phyloP scores from a whole-genome alignment of 2,113 vertebrate genomes.

The Ameiurus melas region DNA sequence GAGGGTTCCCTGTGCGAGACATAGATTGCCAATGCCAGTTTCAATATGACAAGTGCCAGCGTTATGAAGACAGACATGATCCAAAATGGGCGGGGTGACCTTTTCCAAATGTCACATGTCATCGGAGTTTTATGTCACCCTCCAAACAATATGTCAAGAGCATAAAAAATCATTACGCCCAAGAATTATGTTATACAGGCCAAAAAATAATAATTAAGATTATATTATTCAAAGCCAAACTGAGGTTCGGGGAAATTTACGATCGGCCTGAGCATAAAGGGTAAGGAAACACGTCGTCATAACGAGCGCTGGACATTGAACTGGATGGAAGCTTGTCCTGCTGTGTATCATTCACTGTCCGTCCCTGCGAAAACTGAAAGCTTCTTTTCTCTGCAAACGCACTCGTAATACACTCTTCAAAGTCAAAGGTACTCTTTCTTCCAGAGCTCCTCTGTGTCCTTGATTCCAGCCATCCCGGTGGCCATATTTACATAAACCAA shows the following conservation, averaged over 20 bases:
- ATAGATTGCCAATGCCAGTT: slow-evolving; percentile 79
- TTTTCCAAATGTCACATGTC: slow-evolving; percentile 99
- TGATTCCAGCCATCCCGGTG: slow-evolving; percentile 37
- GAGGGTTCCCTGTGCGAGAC: slow-evolving; percentile 56
- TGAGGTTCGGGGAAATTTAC: slow-evolving; percentile 60
- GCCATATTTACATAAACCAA: slow-evolving; percentile 46
- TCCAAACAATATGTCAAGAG: slow-evolving; percentile 98
- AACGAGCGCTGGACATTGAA: background rate
- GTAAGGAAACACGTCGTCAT: background rate
- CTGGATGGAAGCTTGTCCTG: background rate
- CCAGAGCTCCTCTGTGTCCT: slow-evolving; percentile 33
- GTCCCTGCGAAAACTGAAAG: slow-evolving; percentile 47
- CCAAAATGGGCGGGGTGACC: slow-evolving; percentile 90
- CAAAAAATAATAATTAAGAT: slow-evolving; percentile 82
- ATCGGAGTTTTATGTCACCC: slow-evolving; percentile 99
- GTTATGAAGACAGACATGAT: slow-evolving; percentile 82
- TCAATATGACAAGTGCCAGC: slow-evolving; percentile 80
- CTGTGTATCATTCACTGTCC: slow-evolving; percentile 42
- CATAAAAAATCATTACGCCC: slow-evolving; percentile 98
- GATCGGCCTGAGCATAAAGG: slow-evolving; percentile 33
- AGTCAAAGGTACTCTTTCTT: slow-evolving; percentile 33
- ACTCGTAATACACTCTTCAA: slow-evolving; percentile 24
- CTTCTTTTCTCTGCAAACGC: slow-evolving; percentile 24
- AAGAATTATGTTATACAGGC: slow-evolving; percentile 81
- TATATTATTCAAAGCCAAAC: slow-evolving; percentile 82